These are phyloP conservation scores for Pseudorhiza aurosa DNA, from an alignment of 30 jellyfish, hydroid and myxozoan genomes.

Conservation along the genomic window DNA sequence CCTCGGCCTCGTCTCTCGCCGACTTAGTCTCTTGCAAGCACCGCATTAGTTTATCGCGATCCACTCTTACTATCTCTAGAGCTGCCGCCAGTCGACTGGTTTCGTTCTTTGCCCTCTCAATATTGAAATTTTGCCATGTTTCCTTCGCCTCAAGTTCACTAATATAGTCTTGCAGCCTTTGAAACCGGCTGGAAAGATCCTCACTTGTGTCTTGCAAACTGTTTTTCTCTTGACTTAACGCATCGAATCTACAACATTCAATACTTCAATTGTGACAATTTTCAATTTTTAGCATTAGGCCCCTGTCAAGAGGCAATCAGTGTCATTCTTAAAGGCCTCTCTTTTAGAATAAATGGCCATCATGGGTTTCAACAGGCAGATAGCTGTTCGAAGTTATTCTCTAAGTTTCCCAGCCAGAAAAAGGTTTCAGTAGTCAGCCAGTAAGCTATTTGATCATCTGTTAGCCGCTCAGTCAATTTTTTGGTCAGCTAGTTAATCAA, in stretches of 20 bases:
- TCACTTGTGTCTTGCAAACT: constrained; percentile 28
- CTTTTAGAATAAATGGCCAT: too few relatives aligned
- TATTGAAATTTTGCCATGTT: constrained; percentile 19
- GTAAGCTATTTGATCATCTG: too few relatives aligned
- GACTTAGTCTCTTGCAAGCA: constrained; percentile 25
- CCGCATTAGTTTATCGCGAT: constrained; percentile 39
- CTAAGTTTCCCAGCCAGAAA: too few relatives aligned
- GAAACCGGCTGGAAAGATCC: constrained; percentile 13
- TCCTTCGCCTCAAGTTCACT: constrained; percentile 15
- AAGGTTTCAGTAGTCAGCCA: too few relatives aligned
- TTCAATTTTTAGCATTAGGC: too few relatives aligned
- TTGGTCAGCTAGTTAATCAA: too few relatives aligned
- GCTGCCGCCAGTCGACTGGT: constrained; percentile 17
- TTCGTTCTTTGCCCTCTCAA: constrained; percentile 17
- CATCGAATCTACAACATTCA: constrained; percentile 41
- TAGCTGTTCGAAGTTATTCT: too few relatives aligned
- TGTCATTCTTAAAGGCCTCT: too few relatives aligned
- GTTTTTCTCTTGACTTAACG: constrained; percentile 24
- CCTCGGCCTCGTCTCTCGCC: constrained; percentile 22
- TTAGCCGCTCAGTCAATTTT: too few relatives aligned
- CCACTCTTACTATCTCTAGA: constrained; percentile 28
- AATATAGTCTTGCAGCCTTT: background rate
- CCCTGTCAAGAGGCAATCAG: too few relatives aligned
- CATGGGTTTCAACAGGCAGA: too few relatives aligned
- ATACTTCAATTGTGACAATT: too few relatives aligned